Conservation (phyloP, 2,113 vertebrate genomes). For the Atlantisia rogersi region DNA sequence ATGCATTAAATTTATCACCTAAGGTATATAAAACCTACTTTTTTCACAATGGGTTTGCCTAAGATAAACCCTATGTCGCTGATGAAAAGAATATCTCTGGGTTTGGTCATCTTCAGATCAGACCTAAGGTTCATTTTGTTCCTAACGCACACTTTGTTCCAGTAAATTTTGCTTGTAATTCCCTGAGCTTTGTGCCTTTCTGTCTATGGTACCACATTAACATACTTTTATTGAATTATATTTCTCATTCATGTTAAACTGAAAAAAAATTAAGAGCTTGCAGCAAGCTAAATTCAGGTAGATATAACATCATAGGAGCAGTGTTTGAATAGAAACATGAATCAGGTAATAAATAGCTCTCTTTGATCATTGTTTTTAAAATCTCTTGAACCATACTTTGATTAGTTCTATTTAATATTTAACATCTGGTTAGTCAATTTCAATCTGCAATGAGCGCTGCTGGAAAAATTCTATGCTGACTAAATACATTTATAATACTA, state of each 20-base stretch:
- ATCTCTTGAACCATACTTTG: slow-evolving; percentile 82
- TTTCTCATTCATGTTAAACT: slow-evolving; percentile 64
- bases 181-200: slow-evolving; percentile 18
- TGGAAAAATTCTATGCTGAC: slow-evolving; percentile 82
- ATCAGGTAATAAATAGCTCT: slow-evolving; percentile 83
- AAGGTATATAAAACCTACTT: neutral
- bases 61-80: neutral
- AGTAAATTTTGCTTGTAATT: neutral
- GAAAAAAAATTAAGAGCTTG: slow-evolving; percentile 69
- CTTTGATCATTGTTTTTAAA: slow-evolving; percentile 84
- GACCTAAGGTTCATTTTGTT: neutral
- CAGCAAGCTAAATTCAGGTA: slow-evolving; percentile 70
- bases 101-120: neutral
- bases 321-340: slow-evolving; percentile 76
- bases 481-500: slow-evolving; percentile 85
- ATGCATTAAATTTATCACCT: neutral
- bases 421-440: slow-evolving; percentile 86
- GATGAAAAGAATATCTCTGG: neutral
- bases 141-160: neutral
- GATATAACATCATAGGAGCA: slow-evolving; percentile 73
- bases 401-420: slow-evolving; percentile 88
- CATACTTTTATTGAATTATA: slow-evolving; percentile 33
- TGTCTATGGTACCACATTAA: neutral
- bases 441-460: slow-evolving; percentile 75
- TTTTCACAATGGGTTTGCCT: neutral